Evolutionary conservation across 2,888 invertebrate genomes (phyloP).

Genomic region (Ectobius pallidus): DNA sequence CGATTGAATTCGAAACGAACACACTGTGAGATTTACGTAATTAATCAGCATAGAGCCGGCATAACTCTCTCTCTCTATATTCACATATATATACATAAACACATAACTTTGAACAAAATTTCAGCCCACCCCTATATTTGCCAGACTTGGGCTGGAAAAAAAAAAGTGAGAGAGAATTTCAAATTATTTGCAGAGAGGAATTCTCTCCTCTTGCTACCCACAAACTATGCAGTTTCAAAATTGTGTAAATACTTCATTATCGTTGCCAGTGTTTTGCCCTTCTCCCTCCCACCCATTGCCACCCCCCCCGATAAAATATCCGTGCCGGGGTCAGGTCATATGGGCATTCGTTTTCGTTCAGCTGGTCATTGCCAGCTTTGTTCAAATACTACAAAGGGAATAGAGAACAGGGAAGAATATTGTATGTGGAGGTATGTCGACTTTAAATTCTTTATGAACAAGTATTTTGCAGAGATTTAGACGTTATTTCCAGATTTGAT

Average conservation of each 20-base stretch:
- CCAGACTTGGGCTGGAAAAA: background rate
- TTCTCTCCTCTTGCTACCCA: background rate
- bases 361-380: too few species aligned
- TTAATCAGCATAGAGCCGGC: constrained; percentile 10
- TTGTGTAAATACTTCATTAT: constrained; percentile 8
- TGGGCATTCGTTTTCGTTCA: background rate
- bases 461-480: too few species aligned
- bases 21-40: background rate
- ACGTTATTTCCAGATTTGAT: too few species aligned
- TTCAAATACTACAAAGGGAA: too few species aligned
- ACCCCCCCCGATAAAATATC: background rate
- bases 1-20: constrained; percentile 27
- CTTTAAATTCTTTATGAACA: too few species aligned
- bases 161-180: background rate
- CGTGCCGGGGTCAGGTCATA: background rate
- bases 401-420: too few species aligned
- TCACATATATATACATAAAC: background rate
- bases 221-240: background rate
- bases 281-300: too few species aligned
- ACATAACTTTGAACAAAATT: constrained; percentile 10
- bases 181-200: constrained; percentile 18
- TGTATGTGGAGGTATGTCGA: too few species aligned
- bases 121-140: background rate
- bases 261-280: background rate
- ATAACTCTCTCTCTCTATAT: too few species aligned